A percentile compares a stretch with the other conserved stretches of the same genome.
These are phyloP conservation scores for Habrosyne pyritoides DNA, from an alignment of 2,888 invertebrate genomes.

Conservation along the genomic window DNA sequence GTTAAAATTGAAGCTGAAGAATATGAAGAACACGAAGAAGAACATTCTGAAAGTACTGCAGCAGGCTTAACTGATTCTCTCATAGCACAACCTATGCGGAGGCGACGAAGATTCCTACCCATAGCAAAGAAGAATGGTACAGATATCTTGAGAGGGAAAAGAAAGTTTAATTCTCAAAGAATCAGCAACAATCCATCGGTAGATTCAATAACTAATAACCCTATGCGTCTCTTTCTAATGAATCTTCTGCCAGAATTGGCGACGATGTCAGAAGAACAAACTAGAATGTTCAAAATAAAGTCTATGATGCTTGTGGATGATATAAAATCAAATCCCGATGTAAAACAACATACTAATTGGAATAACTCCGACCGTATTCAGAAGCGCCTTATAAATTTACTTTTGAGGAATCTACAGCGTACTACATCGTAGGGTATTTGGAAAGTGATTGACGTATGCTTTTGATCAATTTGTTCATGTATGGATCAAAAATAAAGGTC, in stretches of 20 bases:
- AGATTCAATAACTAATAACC: background rate
- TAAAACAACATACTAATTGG: slow-evolving; percentile 16
- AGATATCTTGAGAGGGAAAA: background rate
- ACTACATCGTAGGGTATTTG: slow-evolving; percentile 12
- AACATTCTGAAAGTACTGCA: background rate
- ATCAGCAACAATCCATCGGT: background rate
- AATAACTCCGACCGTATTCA: slow-evolving; percentile 30
- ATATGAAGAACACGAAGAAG: slow-evolving; percentile 17
- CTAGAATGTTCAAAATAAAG: slow-evolving; percentile 45
- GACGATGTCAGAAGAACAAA: slow-evolving; percentile 43
- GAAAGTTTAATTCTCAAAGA: background rate
- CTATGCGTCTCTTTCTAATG: slow-evolving; percentile 38
- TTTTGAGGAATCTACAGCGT: slow-evolving; percentile 37
- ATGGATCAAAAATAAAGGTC: no score
- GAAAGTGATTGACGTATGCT: slow-evolving; percentile 5
- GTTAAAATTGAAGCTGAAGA: slow-evolving; percentile 9
- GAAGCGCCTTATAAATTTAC: slow-evolving; percentile 40
- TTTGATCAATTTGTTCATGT: no score
- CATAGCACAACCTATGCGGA: background rate
- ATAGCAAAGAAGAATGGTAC: background rate
- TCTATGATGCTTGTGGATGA: slow-evolving; percentile 43
- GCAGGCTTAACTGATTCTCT: background rate
- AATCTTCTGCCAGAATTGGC: slow-evolving; percentile 47
- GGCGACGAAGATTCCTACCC: background rate
- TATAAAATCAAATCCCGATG: slow-evolving; percentile 29